These are phyloP conservation scores for Orthosia gothica DNA, from an alignment of 2,888 invertebrate genomes.

Conservation along the genomic window DNA sequence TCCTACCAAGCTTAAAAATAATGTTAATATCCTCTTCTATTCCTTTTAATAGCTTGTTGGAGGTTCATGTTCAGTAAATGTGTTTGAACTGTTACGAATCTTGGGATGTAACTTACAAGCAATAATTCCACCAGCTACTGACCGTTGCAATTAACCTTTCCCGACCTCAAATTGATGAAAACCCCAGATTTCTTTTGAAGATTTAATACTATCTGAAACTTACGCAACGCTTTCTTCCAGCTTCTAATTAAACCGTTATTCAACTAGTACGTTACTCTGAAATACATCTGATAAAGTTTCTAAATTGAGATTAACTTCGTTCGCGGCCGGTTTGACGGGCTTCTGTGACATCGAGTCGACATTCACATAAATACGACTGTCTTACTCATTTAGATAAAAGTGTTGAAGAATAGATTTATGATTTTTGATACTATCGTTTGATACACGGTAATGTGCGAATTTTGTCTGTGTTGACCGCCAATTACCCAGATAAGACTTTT, in stretches of 20 bases:
- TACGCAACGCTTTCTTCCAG: conserved; percentile 46
- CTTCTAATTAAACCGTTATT: conserved; percentile 51
- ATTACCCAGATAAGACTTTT: conserved; percentile 28
- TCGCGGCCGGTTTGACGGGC: conserved; percentile 52
- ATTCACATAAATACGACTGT: conserved; percentile 59
- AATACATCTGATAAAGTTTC: conserved; percentile 61
- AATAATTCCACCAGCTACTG: conserved; percentile 55
- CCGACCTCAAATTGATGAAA: conserved; percentile 53
- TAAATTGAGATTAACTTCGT: conserved; percentile 57
- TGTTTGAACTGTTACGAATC: conserved; percentile 47
- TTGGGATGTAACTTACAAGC: conserved; percentile 42
- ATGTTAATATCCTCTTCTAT: conserved; percentile 5
- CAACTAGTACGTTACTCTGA: conserved; percentile 39
- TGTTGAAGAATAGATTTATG: conserved; percentile 60
- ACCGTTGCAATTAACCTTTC: conserved; percentile 57
- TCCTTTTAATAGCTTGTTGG: neutral
- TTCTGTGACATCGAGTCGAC: conserved; percentile 56
- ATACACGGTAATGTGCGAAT: conserved; percentile 46
- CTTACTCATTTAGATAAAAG: conserved; percentile 61
- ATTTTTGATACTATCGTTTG: conserved; percentile 58
- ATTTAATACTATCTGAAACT: conserved; percentile 45
- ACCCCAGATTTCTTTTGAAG: conserved; percentile 55
- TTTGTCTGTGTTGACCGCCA: conserved; percentile 25
- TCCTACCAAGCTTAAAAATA: neutral
- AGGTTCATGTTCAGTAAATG: conserved; percentile 23